Evolutionary conservation across 1,140 invertebrate species (phyloP).

Genomic region (Caenorhabditis inopinata): DNA sequence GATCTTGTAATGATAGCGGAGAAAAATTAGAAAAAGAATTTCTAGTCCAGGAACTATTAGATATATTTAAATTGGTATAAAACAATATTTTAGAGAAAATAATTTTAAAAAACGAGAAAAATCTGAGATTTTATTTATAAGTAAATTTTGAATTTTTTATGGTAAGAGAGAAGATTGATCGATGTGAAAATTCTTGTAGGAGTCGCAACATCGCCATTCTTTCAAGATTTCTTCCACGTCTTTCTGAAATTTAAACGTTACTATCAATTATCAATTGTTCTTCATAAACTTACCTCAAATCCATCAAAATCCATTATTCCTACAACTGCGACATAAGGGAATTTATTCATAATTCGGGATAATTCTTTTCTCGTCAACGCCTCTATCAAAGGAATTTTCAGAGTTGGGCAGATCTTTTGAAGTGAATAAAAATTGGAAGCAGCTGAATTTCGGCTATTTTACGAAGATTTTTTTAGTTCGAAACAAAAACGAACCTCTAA

Average conservation of each 20-base stretch:
- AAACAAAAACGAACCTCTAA: background rate
- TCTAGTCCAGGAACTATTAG: too few species aligned
- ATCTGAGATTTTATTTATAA: background rate
- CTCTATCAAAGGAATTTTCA: background rate
- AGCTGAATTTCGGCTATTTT: background rate
- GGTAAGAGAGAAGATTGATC: background rate
- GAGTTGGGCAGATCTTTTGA: background rate
- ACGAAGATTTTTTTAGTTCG: background rate
- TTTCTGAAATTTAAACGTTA: background rate
- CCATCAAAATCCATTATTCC: background rate
- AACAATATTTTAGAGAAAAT: background rate
- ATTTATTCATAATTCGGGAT: background rate
- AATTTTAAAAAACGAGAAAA: background rate
- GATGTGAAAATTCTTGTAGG: background rate
- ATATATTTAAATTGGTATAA: background rate
- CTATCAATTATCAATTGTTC: too few species aligned
- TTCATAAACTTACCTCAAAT: too few species aligned
- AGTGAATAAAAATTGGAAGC: background rate
- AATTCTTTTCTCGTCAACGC: background rate
- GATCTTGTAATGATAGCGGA: background rate
- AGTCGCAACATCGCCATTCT: background rate
- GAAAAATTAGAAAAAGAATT: background rate
- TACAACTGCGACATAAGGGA: background rate
- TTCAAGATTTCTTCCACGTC: background rate
- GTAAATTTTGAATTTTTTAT: background rate